Base-by-base conservation (phyloP, 2,888 invertebrate species). In the Metallyticus violacea region DNA sequence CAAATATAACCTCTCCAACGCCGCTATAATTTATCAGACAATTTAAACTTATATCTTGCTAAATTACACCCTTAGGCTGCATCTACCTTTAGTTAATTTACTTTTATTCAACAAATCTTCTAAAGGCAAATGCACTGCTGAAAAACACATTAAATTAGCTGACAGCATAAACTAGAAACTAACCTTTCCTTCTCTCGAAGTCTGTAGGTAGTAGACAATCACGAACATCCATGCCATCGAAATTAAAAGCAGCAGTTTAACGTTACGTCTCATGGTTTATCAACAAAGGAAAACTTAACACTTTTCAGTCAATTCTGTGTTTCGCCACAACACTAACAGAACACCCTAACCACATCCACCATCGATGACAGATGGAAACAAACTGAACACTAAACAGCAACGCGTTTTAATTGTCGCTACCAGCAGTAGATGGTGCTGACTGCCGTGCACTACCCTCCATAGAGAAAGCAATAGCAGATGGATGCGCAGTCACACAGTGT, bases 171-270 rank as follows among this genome's bases (percentile, higher is more conserved):
- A 76, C 7, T 79, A 6, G 40, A 86, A 84, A 85, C 86, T 90
- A 91, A 94, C 94, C 93, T 94, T 94, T 88, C 91, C 91, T 89
- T 93, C 93, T 89, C 92, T 92, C 88, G 93, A 93, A 87, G 93
- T 92, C 91, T 94, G 94, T 88, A 94, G 92, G 90, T 94, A 94
- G 92, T 94, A 94, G 91, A 94, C 92, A 90, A 94, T 93, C 89
- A 93, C 94, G 91, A 94, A 94, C 93, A 94, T 94, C 94, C 94
- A 94, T 89, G 93, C 93, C 91, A 93, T 93, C 89, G 94, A 94
- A 90, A 94, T 93, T 88, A 94, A 91, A 89, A 94, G 91, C 90
- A 94, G 91, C 90, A 94, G 93, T 92, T 94, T 94, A 89, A 94
- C 93, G 92, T 94, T 94, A 89, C 94, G 93, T 91, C 94, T 92